Conservation (phyloP, 2,888 invertebrate species). For the Pandemis cinnamomeana region DNA sequence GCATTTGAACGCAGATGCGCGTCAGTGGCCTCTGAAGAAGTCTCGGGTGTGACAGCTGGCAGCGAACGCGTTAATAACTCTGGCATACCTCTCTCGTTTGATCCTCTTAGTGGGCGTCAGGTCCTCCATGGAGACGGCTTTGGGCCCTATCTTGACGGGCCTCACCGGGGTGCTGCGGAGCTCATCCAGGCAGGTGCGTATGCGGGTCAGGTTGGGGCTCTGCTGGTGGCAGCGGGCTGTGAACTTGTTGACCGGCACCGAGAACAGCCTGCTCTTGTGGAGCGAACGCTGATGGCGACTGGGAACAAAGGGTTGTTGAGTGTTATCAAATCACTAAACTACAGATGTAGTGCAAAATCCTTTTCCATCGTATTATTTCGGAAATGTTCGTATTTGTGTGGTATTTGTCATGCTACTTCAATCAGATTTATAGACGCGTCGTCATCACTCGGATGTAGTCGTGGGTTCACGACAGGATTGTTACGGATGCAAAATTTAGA, state of each 20-base stretch:
- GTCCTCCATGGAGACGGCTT: constrained; percentile 78
- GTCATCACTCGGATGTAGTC: no score
- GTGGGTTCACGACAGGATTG: no score
- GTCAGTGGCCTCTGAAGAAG: no score
- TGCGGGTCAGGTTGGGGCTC: constrained; percentile 63
- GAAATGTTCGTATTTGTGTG: no score
- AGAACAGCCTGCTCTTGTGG: constrained; percentile 74
- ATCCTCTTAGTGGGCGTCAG: constrained; percentile 70
- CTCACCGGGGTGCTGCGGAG: constrained; percentile 53
- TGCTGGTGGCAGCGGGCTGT: constrained; percentile 58
- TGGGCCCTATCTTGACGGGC: constrained; percentile 60
- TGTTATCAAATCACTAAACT: no score
- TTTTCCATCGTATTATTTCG: background rate
- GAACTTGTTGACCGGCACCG: constrained; percentile 76
- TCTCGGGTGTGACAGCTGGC: no score
- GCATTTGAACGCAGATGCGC: no score
- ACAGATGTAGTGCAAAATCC: no score
- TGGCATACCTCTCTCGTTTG: constrained; percentile 56
- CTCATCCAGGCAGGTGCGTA: constrained; percentile 70
- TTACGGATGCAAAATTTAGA: no score
- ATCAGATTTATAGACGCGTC: no score
- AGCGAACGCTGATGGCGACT: constrained; percentile 70
- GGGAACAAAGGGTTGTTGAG: background rate
- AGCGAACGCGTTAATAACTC: no score
- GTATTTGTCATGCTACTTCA: no score